Percentiles rank a stretch among this genome's conserved stretches.
phyloP scores from a whole-genome alignment of 2,888 invertebrate genomes.

The Nemapogon koenigi region DNA sequence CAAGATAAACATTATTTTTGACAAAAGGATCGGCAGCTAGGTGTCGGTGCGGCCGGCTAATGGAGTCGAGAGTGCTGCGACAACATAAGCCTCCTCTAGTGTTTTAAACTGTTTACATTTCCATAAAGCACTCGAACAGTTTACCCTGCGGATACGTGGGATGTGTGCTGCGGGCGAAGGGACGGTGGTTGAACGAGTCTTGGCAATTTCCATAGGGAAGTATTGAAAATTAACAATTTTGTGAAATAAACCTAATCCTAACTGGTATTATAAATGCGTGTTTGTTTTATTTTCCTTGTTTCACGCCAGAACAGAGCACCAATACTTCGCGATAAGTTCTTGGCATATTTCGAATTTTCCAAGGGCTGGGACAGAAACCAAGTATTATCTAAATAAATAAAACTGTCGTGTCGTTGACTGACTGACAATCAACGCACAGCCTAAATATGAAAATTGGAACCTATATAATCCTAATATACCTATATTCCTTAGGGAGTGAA shows the following conservation, averaged over 20 bases:
- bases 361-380: too few relatives aligned
- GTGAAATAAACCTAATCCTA: not conserved
- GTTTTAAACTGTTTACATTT: constrained; percentile 64
- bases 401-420: too few relatives aligned
- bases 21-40: constrained; percentile 45
- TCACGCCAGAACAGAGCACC: too few relatives aligned
- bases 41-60: constrained; percentile 50
- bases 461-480: too few relatives aligned
- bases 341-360: too few relatives aligned
- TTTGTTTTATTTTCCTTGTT: not conserved
- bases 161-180: constrained; percentile 9
- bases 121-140: constrained; percentile 56
- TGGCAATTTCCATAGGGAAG: too few relatives aligned
- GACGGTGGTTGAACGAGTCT: too few relatives aligned
- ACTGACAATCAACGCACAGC: too few relatives aligned
- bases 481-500: too few relatives aligned
- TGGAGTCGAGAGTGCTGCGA: constrained; percentile 58
- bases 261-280: not conserved
- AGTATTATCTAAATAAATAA: too few relatives aligned
- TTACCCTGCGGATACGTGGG: constrained; percentile 13
- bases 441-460: too few relatives aligned
- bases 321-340: too few relatives aligned
- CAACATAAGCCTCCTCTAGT: constrained; percentile 53
- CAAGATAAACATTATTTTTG: constrained; percentile 46
- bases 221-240: not conserved